Evolutionary conservation across 2,888 invertebrate species (phyloP).

Genomic region (Noctuana brunneofusca): DNA sequence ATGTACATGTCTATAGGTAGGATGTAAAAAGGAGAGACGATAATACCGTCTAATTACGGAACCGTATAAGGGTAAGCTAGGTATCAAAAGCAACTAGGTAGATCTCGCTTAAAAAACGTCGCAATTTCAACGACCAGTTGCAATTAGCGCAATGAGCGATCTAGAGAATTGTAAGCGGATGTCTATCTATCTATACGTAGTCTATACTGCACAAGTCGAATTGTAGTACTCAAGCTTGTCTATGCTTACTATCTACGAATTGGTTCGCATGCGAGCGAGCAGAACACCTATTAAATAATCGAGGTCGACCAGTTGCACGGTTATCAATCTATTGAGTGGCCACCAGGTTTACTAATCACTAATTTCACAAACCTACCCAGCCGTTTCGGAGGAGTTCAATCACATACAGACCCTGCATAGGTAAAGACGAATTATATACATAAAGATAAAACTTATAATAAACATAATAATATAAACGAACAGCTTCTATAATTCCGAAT

Average conservation of each 20-base stretch:
- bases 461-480: too few species aligned
- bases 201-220: constrained; percentile 7
- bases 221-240: constrained; percentile 8
- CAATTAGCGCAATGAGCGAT: constrained; percentile 20
- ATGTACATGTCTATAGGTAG: too few species aligned
- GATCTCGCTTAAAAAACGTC: not conserved
- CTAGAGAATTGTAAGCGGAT: constrained; percentile 29
- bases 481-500: too few species aligned
- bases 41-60: too few species aligned
- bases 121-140: constrained; percentile 1
- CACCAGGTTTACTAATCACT: constrained; percentile 16
- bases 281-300: constrained; percentile 39
- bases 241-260: constrained; percentile 15
- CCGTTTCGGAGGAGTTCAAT: too few species aligned
- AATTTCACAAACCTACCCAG: constrained; percentile 5
- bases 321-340: constrained; percentile 28
- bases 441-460: too few species aligned
- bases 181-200: not conserved
- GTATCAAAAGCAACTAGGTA: not conserved
- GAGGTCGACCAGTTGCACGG: constrained; percentile 37
- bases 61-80: too few species aligned
- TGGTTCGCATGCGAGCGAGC: constrained; percentile 23
- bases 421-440: too few species aligned
- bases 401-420: too few species aligned
- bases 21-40: too few species aligned